Percentiles rank a stretch among this genome's conserved stretches.
Conservation (phyloP, 2,797 vertebrate genomes). For the Selene dorsalis region DNA sequence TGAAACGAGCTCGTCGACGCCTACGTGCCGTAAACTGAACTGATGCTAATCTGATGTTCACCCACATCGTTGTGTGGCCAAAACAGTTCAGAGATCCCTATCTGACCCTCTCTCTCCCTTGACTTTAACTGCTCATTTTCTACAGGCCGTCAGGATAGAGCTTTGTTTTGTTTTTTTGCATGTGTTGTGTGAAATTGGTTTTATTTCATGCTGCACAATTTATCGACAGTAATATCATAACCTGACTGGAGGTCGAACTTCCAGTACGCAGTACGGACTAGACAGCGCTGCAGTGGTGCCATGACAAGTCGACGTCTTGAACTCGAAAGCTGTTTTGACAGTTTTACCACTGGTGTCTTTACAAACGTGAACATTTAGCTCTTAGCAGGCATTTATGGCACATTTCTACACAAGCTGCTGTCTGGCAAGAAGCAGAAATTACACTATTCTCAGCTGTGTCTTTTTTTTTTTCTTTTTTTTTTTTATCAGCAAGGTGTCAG, state of each 20-base stretch:
- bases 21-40: neutral
- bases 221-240: conserved; percentile 32
- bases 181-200: neutral
- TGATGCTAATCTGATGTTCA: conserved; percentile 14
- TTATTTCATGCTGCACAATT: neutral
- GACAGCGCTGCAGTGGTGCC: neutral
- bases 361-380: neutral
- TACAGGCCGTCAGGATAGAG: conserved; percentile 2
- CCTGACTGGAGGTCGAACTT: conserved; percentile 12
- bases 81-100: conserved; percentile 3
- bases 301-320: neutral
- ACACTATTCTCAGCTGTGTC: neutral
- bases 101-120: conserved; percentile 16
- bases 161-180: neutral
- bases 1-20: neutral
- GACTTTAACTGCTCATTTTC: conserved; percentile 42
- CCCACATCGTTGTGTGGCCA: neutral
- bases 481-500: neutral
- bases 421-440: neutral
- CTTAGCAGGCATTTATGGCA: neutral
- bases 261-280: neutral
- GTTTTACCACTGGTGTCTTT: neutral
- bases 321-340: conserved; percentile 4
- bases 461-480: neutral
- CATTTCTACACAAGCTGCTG: conserved; percentile 4